Percentiles rank a stretch among this genome's conserved stretches.
Evolutionary conservation across 2,888 invertebrate species (phyloP).

Genomic region (Herminia tarsipennalis): DNA sequence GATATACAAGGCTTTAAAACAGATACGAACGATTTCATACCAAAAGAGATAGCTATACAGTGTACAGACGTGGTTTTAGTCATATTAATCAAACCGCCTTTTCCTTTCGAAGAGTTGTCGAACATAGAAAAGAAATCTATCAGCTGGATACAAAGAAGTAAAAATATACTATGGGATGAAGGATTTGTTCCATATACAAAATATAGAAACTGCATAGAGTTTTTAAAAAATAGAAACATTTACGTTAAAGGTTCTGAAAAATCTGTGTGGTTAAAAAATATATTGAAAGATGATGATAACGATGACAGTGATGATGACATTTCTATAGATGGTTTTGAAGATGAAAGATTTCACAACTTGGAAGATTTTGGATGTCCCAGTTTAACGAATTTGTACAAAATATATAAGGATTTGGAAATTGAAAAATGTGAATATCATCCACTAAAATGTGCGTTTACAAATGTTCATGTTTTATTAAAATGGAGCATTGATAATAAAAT

Average conservation of each 20-base stretch:
- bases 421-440: slow-evolving; percentile 1
- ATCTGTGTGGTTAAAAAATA: background rate
- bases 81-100: slow-evolving; percentile 9
- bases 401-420: background rate
- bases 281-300: background rate
- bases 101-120: background rate
- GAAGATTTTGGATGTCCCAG: slow-evolving; percentile 5
- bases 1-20: slow-evolving; percentile 7
- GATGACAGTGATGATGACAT: background rate
- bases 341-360: background rate
- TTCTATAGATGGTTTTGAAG: background rate
- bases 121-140: background rate
- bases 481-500: slow-evolving; percentile 2
- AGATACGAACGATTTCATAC: slow-evolving; percentile 1
- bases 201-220: background rate
- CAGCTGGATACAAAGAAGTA: slow-evolving; percentile 1
- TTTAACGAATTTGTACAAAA: background rate
- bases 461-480: slow-evolving; percentile 2
- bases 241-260: slow-evolving; percentile 5
- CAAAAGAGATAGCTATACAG: slow-evolving; percentile 10
- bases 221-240: background rate
- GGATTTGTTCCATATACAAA: slow-evolving; percentile 5
- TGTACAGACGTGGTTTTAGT: background rate
- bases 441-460: slow-evolving; percentile 4
- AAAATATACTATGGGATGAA: slow-evolving; percentile 3